Base-by-base conservation (phyloP, 1,140 invertebrate species). In the Pachypsylla venusta region DNA sequence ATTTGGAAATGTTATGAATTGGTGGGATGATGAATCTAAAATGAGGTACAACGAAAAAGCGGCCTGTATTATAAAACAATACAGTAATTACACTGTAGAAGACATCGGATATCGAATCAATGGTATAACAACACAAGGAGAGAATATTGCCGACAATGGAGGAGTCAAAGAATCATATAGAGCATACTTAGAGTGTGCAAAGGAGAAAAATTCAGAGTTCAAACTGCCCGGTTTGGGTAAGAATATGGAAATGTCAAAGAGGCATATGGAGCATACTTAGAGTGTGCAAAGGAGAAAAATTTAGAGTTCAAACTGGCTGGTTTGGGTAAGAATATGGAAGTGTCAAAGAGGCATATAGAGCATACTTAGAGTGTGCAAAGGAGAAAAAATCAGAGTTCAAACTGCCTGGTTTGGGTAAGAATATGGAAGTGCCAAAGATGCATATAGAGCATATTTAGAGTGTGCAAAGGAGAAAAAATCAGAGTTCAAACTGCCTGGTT, bases 21-120 rank as follows among this genome's bases (percentile, higher is more conserved):
- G 91, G 89, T 98, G 93, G 93, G 82, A 82, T 3, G 82, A 85
- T 62, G 67, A 74, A 13, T 87, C 83, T 0, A 78, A 83, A 25
- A 65, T 71, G 65, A 79, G 81, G 65, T 89, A 84, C 60, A 74
- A 81, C 25, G 76, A 87, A 25, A 82, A 81, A 64, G 82, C 85
- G 0, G 72, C 86, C 61, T 97, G 93, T 69, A 94, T 96, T 64
- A 75, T 95, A 16, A 76, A 91, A 27, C 92, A 97, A 66, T 97
- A 96, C 66, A 81, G 79, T 53, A 77, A 76, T 35, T 95, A 84
- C 67, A 84, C 22, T 4, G 22, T 48, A 19, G 42, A 48, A 4
- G 42, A 48, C n/a, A 48, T 48, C 16, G 42, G 25, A 0, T 62
- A 57, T 13, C 28, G 77, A 74, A 64, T 77, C 59, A 75, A 79